Evolutionary conservation across 2,888 invertebrate species (phyloP).

Genomic region (Drosophila neonasuta): DNA sequence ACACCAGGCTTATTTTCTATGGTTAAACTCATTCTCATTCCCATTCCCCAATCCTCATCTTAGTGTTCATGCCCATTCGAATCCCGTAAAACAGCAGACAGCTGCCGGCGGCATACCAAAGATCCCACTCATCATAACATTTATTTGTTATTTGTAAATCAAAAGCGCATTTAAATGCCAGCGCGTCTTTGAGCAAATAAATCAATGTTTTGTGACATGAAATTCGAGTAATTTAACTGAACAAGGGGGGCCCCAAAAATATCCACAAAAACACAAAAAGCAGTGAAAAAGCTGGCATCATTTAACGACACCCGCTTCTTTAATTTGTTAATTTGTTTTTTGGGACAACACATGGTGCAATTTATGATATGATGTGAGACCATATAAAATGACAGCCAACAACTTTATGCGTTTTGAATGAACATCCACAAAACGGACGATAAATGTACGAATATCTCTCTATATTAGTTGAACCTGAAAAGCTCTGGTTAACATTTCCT

Average conservation of each 20-base stretch:
- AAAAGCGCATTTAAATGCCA: conserved; percentile 75
- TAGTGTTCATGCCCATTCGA: conserved; percentile 14
- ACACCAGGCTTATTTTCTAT: conserved; percentile 31
- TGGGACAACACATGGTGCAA: conserved; percentile 66
- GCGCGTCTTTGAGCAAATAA: conserved; percentile 56
- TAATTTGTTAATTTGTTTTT: conserved; percentile 76
- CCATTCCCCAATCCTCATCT: conserved; percentile 11
- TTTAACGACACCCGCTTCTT: conserved; percentile 76
- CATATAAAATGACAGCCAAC: conserved; percentile 53
- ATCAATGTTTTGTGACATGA: conserved; percentile 74
- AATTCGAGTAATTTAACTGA: conserved; percentile 68
- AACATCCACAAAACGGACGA: conserved; percentile 25
- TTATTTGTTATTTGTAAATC: conserved; percentile 78
- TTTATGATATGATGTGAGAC: conserved; percentile 58
- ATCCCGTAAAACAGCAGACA: conserved; percentile 24
- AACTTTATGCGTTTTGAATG: conserved; percentile 64
- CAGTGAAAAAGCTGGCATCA: conserved; percentile 29
- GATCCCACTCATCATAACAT: conserved; percentile 77
- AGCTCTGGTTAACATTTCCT: conserved; percentile 48
- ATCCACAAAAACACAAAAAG: no score
- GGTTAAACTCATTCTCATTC: conserved; percentile 17
- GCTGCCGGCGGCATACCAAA: conserved; percentile 77
- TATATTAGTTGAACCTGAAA: conserved; percentile 2
- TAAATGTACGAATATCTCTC: background rate
- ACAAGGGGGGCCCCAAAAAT: conserved; percentile 2